Percentiles rank a stretch among this genome's conserved stretches.
Conservation (phyloP, 1,140 invertebrate genomes). For the Uloborus diversus region DNA sequence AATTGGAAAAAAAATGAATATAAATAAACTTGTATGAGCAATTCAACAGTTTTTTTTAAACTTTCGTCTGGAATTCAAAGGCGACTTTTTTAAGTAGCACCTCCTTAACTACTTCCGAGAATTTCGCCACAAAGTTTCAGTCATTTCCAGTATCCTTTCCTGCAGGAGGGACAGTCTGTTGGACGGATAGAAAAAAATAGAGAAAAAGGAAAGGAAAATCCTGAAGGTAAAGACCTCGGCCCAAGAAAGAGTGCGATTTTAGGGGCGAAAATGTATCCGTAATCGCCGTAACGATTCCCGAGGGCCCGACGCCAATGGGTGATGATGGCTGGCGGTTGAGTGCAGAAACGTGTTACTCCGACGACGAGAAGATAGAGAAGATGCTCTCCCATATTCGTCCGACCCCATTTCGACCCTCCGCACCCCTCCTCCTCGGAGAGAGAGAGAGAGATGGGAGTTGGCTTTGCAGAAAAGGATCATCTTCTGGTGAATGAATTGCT, state of each 20-base stretch:
- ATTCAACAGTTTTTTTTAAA: too few relatives aligned
- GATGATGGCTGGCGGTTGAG: conserved; percentile 31
- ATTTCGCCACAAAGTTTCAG: background rate
- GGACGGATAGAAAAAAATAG: background rate
- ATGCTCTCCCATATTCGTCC: conserved; percentile 1
- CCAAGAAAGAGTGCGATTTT: conserved; percentile 19
- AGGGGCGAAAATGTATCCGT: conserved; percentile 41
- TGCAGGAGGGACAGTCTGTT: background rate
- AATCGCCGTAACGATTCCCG: conserved; percentile 48
- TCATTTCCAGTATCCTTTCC: background rate
- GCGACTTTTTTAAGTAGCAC: too few relatives aligned
- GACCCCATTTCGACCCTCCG: background rate
- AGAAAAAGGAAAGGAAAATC: background rate
- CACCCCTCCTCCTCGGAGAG: too few relatives aligned
- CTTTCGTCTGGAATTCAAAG: too few relatives aligned
- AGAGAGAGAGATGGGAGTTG: too few relatives aligned
- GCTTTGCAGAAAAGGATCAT: too few relatives aligned
- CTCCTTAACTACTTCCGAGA: too few relatives aligned
- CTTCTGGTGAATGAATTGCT: too few relatives aligned
- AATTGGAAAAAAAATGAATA: too few relatives aligned
- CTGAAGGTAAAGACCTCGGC: too few relatives aligned
- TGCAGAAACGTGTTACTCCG: conserved; percentile 45
- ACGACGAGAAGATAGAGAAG: conserved; percentile 1
- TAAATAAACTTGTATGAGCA: too few relatives aligned
- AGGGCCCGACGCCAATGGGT: background rate